Evolutionary conservation across 2,797 vertebrate species (phyloP), one percentile per base, ranked within the genome.

Genomic region (Coreius guichenoti): DNA sequence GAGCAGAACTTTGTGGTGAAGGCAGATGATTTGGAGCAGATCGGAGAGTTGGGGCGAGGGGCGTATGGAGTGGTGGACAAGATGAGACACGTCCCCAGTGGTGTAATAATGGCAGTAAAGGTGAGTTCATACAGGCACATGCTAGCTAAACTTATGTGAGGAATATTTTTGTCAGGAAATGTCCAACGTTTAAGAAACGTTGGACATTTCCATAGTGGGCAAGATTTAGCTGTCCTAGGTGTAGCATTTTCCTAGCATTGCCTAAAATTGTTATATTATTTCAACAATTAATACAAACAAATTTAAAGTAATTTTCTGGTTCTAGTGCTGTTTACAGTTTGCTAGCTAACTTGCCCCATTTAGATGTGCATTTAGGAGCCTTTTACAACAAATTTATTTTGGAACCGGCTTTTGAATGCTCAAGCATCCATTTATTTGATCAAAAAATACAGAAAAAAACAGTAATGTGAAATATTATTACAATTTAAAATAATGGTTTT

Each of bases 71-170:
- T 98, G 84, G 98, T 99, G 94, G 97, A 99, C 93, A 98, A 97
- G 95, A 99, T 99, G 98, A 95, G 94, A 83, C 98, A 99, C 23
- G 93, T 98, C 87, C 97, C 98, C 81, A 99, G 97, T 0, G 97
- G 92, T 39, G 96, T 98, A 90, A 99, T 99, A 92, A 99, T 99
- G 98, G 98, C 98, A 11, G 98, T 99, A 88, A 99, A 99, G 97
- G 98, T 99, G 87, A 78, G 90, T 8, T 72, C 8, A 70, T 61
- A 19, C 8, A n/a, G 51, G 23, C 61, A n/a, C 36, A 9, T n/a
- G 19, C 7, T 21, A 33, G 12, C 31, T 51, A 4, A 13, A 54
- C 47, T 23, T 31, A 39, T 39, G 31, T 56, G 21, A 23, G 21
- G 31, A 76, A 33, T 56, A 36, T 58, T 76, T 13, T 33, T 75